These are phyloP conservation scores for Prorops nasuta DNA, from an alignment of 1,140 invertebrate genomes.

Conservation along the genomic window DNA sequence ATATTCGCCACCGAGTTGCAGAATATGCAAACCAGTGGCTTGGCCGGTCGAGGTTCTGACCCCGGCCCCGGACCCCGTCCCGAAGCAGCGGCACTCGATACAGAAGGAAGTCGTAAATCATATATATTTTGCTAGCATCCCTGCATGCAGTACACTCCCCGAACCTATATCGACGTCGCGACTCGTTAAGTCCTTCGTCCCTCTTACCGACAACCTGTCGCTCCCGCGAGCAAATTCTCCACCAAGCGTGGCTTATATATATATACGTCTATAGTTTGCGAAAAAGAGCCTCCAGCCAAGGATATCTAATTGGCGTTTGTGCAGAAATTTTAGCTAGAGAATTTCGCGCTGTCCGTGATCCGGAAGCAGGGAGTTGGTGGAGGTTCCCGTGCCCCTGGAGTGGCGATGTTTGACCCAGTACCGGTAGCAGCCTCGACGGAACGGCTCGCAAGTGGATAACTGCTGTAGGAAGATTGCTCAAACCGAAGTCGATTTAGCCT, in stretches of 20 bases:
- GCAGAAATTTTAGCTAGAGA: too few relatives aligned
- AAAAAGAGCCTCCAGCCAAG: too few relatives aligned
- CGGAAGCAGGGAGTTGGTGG: background rate
- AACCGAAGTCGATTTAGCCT: background rate
- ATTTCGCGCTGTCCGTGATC: background rate
- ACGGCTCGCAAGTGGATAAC: background rate
- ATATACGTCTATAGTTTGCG: too few relatives aligned
- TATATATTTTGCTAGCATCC: slow-evolving; percentile 20
- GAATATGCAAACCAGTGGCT: slow-evolving; percentile 47
- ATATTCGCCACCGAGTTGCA: slow-evolving; percentile 46
- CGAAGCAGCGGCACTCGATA: slow-evolving; percentile 24
- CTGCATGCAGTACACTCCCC: slow-evolving; percentile 7
- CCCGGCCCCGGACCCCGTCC: slow-evolving; percentile 19
- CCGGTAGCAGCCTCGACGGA: background rate
- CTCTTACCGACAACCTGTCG: too few relatives aligned
- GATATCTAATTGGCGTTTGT: too few relatives aligned
- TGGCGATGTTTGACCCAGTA: background rate
- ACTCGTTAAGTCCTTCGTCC: slow-evolving; percentile 23
- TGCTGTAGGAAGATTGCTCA: background rate
- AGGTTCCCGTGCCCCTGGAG: slow-evolving; percentile 3
- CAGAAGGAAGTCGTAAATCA: slow-evolving; percentile 38
- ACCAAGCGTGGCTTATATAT: too few relatives aligned
- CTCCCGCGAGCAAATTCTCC: too few relatives aligned
- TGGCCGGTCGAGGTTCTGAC: slow-evolving; percentile 29
- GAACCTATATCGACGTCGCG: slow-evolving; percentile 9